These are phyloP conservation scores for Drosophila gunungcola DNA, from an alignment of 1,140 invertebrate genomes.

Conservation along the genomic window DNA sequence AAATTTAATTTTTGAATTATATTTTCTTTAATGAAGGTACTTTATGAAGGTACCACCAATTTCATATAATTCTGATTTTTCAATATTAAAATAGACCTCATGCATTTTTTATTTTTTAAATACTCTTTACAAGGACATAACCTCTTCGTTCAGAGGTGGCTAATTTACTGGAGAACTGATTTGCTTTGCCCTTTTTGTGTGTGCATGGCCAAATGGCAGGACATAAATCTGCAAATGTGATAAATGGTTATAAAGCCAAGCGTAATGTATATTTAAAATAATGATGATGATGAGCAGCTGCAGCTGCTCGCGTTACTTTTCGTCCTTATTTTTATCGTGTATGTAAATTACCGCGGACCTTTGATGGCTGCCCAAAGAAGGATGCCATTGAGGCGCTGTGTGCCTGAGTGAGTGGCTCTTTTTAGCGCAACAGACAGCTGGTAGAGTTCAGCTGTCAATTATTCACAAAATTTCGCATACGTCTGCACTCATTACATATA, in stretches of 20 bases:
- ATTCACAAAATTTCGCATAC: constrained; percentile 78
- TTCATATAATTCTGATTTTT: too few species aligned
- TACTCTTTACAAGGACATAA: constrained; percentile 20
- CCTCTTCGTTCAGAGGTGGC: constrained; percentile 5
- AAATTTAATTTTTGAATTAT: too few species aligned
- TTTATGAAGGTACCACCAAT: too few species aligned
- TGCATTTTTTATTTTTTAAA: background rate
- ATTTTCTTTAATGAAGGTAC: too few species aligned
- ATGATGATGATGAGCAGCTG: constrained; percentile 74
- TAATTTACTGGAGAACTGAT: constrained; percentile 33
- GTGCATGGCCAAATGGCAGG: constrained; percentile 44
- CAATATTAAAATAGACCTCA: too few species aligned
- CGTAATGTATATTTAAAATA: constrained; percentile 80
- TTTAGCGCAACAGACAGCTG: constrained; percentile 45
- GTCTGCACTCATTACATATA: constrained; percentile 71
- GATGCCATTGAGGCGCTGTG: constrained; percentile 19
- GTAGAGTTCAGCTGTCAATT: constrained; percentile 69
- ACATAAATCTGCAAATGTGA: constrained; percentile 79
- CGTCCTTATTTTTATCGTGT: constrained; percentile 3
- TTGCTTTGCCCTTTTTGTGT: constrained; percentile 25
- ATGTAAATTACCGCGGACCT: constrained; percentile 64
- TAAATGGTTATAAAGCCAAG: constrained; percentile 78
- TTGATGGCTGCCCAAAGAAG: constrained; percentile 31
- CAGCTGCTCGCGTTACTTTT: constrained; percentile 15
- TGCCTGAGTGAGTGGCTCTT: constrained; percentile 32